Base-by-base conservation (phyloP, 2,113 vertebrate species). In the Proterorhinus semilunaris region DNA sequence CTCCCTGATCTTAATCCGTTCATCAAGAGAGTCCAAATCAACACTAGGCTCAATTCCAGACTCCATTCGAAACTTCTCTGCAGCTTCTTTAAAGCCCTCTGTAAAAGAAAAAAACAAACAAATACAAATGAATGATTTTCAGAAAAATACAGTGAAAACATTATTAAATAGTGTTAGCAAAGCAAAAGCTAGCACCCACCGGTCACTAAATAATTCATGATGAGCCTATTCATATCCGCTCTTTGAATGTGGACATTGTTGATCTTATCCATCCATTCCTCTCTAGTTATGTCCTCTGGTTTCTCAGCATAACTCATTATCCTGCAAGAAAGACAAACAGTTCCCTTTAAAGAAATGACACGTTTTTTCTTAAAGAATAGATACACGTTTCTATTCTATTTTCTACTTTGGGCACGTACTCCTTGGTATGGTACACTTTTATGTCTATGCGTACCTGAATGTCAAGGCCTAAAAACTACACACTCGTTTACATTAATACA, bases 61-160 rank as follows among this genome's bases (percentile, higher is more conserved):
- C 87, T 99, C 97, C 95, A 98, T 94, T 10, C 96, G 92, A 85
- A 99, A 99, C 72, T 99, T 99, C 86, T 99, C 98, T 0, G 97
- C 98, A 50, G 97, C 98, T 83, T 99, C 98, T 83, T 99, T 99
- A 84, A 99, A 99, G 10, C 98, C 98, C 92, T 99, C 98, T 99
- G 83, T 77, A 90, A 4, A 71, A 51, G 43, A 85, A 3, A 75
- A 15, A 52, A n/a, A 36, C 27, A 36, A 36, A 36, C 27, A 36
- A 36, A 43, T 9, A 1, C 7, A 50, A 55, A 63, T 4, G 3
- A 6, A 15, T 66, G 10, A 6, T n/a, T 36, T 59, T 21, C 5
- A 46, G 43, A 62, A 27, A 57, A 11, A 12, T 27, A 55, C 17
- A 10, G 11, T 12, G 2, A 12, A 27, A 42, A 7, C 9, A 54